Evolutionary conservation across 2,113 vertebrate genomes (phyloP), one percentile per base, ranked within the genome.

Genomic region (Pholis gunnellus): DNA sequence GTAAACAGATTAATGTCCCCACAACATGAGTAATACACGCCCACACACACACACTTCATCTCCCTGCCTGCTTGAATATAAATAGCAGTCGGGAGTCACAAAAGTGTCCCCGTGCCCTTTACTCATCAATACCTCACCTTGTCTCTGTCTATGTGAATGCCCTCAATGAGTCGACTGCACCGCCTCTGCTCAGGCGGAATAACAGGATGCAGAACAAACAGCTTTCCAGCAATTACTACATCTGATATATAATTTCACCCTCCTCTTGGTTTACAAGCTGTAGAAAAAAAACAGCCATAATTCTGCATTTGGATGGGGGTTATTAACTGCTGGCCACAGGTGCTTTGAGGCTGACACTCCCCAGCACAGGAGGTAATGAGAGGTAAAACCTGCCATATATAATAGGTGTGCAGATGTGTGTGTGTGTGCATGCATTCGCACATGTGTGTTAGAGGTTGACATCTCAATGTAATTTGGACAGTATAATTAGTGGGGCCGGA

Each of bases 161-260:
- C 77, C 75, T 78, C 50, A 81, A 83, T 81, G 78, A 78, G 69
- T 25, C 11, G 20, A 52, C 46, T 10, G 54, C 60, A 4, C 69
- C 10, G 25, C 59, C 63, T 82, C 82, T 83, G 70, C 80, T 90
- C 80, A 78, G 73, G 78, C 54, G 22, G 60, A 87, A 86, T 79
- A 86, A 86, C 72, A 79, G 75, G 75, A 82, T 46, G 66, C 84
- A 79, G 63, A 79, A 76, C 83, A 86, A 84, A 83, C 72, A 83
- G 78, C 83, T 82, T 79, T 78, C 50, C 64, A 72, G 84, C 82
- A 78, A 87, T 87, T 87, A 86, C 52, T 74, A 34, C 64, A 85
- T 87, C 81, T 85, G 82, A 90, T 86, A 63, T 90, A 77, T 85
- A 84, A 88, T 88, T 86, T 88, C 82, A 85, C 70, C 82, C 79